A percentile compares a stretch with the other conserved stretches of the same genome.
phyloP scores from a whole-genome alignment of 2,113 vertebrate genomes.

The Cebidichthys violaceus region DNA sequence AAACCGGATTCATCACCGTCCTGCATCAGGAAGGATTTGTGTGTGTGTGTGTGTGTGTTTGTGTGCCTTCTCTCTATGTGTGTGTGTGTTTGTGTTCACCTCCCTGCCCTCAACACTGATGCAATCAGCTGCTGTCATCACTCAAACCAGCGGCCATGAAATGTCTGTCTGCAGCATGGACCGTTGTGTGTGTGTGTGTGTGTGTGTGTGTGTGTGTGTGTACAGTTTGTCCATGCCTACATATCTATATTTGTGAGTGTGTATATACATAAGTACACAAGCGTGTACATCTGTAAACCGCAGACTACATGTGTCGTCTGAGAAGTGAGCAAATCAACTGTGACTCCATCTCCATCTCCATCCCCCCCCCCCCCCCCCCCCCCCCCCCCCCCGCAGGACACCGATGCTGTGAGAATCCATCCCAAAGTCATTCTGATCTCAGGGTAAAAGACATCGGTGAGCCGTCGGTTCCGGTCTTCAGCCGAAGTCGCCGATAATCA shows the following conservation, averaged over 20 bases:
- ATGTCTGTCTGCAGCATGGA: conserved; percentile 51
- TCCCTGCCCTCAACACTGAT: conserved; percentile 41
- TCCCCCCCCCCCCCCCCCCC: too few species aligned
- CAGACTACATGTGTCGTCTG: not conserved
- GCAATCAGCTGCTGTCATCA: conserved; percentile 73
- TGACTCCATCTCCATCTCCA: conserved; percentile 35
- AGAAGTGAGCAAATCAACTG: conserved; percentile 35
- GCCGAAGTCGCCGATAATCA: conserved; percentile 45
- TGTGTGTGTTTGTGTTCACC: conserved; percentile 39
- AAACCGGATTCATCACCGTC: conserved; percentile 64
- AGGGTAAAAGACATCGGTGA: conserved; percentile 46
- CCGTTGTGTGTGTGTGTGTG: conserved; percentile 15
- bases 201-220: conserved; percentile 11
- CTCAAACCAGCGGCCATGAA: conserved; percentile 67
- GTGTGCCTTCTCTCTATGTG: not conserved
- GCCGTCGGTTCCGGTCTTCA: conserved; percentile 54
- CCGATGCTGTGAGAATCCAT: conserved; percentile 2
- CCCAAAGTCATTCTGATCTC: conserved; percentile 33
- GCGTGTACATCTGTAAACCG: conserved; percentile 3
- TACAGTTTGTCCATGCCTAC: conserved; percentile 4
- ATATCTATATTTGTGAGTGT: conserved; percentile 7
- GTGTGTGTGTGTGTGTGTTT: conserved; percentile 38
- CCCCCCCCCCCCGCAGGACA: conserved; percentile 37
- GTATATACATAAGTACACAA: not conserved
- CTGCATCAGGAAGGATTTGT: conserved; percentile 44